phyloP scores from a whole-genome alignment of 2,797 vertebrate genomes.

The Emys orbicularis region DNA sequence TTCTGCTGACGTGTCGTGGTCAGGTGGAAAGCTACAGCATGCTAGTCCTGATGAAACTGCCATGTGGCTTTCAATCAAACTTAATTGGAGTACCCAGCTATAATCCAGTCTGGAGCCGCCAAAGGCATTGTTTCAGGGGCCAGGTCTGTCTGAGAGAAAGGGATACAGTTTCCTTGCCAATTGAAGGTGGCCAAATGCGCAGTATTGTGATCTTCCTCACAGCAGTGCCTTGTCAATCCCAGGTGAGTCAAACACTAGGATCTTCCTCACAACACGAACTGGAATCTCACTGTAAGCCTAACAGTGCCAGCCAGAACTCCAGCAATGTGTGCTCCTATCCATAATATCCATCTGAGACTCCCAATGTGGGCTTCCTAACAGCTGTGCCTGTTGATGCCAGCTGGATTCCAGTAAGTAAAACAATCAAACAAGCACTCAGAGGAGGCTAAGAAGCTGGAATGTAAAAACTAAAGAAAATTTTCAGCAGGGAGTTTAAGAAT shows the following conservation, averaged over 20 bases:
- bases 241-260: background rate
- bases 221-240: background rate
- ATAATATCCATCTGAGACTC: conserved; percentile 18
- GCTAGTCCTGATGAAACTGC: background rate
- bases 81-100: background rate
- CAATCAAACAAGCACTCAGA: conserved; percentile 42
- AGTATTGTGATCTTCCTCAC: background rate
- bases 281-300: background rate
- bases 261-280: background rate
- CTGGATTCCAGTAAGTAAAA: conserved; percentile 46
- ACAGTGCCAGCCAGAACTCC: conserved; percentile 23
- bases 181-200: background rate
- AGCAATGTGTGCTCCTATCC: background rate
- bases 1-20: fast-evolving
- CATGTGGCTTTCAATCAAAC: background rate
- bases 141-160: background rate
- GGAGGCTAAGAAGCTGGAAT: conserved; percentile 19
- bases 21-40: background rate
- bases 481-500: conserved; percentile 30
- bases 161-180: fast-evolving
- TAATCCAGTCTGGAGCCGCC: fast-evolving
- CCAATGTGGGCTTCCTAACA: conserved; percentile 21
- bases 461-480: conserved; percentile 24
- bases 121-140: background rate
- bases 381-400: conserved; percentile 24